Base-by-base conservation (phyloP, 1,140 invertebrate genomes). In the Temnothorax curvispinosus region DNA sequence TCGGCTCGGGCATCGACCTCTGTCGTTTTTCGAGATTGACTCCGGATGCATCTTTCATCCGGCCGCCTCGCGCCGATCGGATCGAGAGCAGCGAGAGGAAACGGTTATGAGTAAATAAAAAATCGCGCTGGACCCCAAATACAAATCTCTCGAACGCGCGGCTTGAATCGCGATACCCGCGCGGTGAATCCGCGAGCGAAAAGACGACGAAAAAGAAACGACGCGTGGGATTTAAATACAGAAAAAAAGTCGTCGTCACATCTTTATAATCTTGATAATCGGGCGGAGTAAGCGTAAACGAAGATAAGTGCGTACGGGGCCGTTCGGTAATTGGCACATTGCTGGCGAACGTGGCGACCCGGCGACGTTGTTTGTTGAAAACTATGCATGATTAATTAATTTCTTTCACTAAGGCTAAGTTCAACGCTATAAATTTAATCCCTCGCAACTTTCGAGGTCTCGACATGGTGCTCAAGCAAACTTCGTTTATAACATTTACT, bases 1-100 rank as follows among this genome's bases (percentile, higher is more conserved):
- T 75, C 69, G 80, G 80, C 41, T 38, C 54, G 80, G 69, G 80
- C 80, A 84, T 84, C 80, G 80, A 84, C 69, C 41, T 41, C 41
- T 41, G 18, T 69, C n/a, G 8, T 27, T 27, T 6, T 72, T 60
- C 67, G 13, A 71, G 38, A 35, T 8, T 75, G 18, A 56, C 27
- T 27, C 32, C 27, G 38, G 7, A 47, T 52, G 27, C 32, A 72
- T 56, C 13, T 32, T 56, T 27, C 27, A 1, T 27, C 27, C 27
- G 27, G 27, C 27, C 27, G 27, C 27, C 27, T 27, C 18, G 27
- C 35, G 8, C 18, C 8, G 38, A 32, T 35, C n/a, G 21, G 18
- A 56, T 56, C n/a, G 15, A 56, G 21, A 69, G 3, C 15, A 27
- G 15, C 38, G 27, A 32, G 8, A 62, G 13, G 18, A 54, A 41